Percentiles rank a stretch among this genome's conserved stretches.
These are phyloP conservation scores for Caenorhabditis drosophilae DNA, from an alignment of 2,888 invertebrate genomes.

Conservation along the genomic window DNA sequence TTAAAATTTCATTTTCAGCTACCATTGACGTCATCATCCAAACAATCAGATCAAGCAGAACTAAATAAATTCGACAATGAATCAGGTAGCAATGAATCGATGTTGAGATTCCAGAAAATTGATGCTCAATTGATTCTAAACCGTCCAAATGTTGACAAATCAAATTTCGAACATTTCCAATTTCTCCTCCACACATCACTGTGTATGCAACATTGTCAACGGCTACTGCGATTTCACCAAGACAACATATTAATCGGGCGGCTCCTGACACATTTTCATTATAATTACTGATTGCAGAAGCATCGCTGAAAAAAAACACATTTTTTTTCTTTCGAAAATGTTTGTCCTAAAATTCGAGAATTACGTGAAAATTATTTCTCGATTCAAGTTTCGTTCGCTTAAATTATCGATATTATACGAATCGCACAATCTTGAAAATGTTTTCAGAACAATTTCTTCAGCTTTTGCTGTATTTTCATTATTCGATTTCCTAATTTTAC, in stretches of 20 bases:
- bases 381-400: slow-evolving; percentile 20
- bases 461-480: slow-evolving; percentile 13
- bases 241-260: slow-evolving; percentile 41
- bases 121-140: slow-evolving; percentile 23
- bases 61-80: slow-evolving; percentile 18
- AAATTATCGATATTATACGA: slow-evolving; percentile 7
- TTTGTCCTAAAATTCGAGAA: no score
- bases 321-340: no score
- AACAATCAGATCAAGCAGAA: slow-evolving; percentile 17
- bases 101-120: slow-evolving; percentile 18
- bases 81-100: slow-evolving; percentile 15
- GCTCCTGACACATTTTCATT: slow-evolving; percentile 46
- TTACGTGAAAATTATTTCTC: slow-evolving; percentile 27
- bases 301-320: slow-evolving; percentile 25
- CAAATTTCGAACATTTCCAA: slow-evolving; percentile 13
- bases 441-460: slow-evolving; percentile 20
- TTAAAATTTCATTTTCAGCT: slow-evolving; percentile 9
- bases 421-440: slow-evolving; percentile 26
- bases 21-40: slow-evolving; percentile 13
- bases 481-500: slow-evolving; percentile 4
- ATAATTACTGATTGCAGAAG: slow-evolving; percentile 38
- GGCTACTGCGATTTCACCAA: slow-evolving; percentile 23
- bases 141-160: slow-evolving; percentile 10
- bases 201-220: slow-evolving; percentile 26
- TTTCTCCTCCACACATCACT: slow-evolving; percentile 33